Evolutionary conservation across 2,888 invertebrate species (phyloP).

Genomic region (Trachelus tabidus): DNA sequence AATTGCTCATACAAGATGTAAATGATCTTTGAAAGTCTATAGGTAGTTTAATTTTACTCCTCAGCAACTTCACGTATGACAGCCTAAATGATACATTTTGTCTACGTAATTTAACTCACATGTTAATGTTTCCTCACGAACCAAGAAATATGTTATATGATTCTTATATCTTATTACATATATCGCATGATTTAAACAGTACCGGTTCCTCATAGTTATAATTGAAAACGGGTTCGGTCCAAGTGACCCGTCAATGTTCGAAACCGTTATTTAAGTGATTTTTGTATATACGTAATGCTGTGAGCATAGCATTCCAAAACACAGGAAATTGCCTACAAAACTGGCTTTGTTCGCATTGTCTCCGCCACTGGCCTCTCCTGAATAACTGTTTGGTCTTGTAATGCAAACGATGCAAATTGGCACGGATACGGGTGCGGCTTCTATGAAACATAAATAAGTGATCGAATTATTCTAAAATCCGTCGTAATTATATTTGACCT

Average conservation of each 20-base stretch:
- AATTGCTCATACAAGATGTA: not conserved
- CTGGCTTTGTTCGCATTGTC: not conserved
- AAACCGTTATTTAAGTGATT: not conserved
- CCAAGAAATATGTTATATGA: not conserved
- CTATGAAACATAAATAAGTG: not conserved
- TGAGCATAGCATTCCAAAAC: conserved; percentile 2
- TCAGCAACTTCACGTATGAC: too few species aligned
- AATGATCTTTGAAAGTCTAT: too few species aligned
- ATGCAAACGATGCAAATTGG: not conserved
- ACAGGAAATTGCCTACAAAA: conserved; percentile 3
- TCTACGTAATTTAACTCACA: too few species aligned
- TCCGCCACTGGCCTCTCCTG: not conserved
- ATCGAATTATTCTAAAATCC: not conserved
- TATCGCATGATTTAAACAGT: not conserved
- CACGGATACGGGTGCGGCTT: not conserved
- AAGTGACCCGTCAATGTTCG: not conserved
- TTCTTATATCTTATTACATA: not conserved
- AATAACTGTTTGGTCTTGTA: not conserved
- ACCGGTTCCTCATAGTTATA: not conserved
- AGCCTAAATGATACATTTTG: too few species aligned
- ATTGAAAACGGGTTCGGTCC: not conserved
- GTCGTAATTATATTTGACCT: not conserved
- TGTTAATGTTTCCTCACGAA: not conserved
- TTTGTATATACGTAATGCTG: not conserved
- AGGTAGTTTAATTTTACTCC: too few species aligned